phyloP scores from a whole-genome alignment of 2,797 vertebrate species.

The Halcyon chelicuti region DNA sequence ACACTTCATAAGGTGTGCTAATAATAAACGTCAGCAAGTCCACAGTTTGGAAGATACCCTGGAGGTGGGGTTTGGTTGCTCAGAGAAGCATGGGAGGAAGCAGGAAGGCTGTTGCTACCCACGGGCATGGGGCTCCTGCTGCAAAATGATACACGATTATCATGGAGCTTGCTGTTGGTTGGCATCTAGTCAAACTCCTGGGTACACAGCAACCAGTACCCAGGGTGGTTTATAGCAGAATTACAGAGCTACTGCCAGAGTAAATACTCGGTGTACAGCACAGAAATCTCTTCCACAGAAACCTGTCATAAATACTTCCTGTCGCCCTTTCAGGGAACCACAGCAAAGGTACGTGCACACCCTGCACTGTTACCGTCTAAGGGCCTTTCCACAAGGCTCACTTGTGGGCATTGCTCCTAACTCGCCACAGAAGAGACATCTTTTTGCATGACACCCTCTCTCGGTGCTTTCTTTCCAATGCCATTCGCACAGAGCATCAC shows the following conservation, averaged over 20 bases:
- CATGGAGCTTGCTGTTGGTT: background rate
- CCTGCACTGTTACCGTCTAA: background rate
- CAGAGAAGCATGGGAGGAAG: background rate
- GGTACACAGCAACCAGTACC: conserved; percentile 6
- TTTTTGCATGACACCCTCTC: background rate
- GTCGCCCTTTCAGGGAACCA: accelerated
- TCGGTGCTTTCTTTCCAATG: background rate
- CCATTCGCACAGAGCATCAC: background rate
- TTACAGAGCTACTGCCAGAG: background rate
- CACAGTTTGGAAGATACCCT: background rate
- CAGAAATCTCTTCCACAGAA: background rate
- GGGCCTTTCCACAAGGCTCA: background rate
- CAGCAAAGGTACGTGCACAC: background rate
- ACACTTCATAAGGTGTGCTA: background rate
- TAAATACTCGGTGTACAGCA: background rate
- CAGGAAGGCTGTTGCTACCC: conserved; percentile 12
- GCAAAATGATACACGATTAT: background rate
- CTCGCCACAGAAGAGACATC: background rate
- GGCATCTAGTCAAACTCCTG: background rate
- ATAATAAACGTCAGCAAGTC: background rate
- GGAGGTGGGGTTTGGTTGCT: background rate
- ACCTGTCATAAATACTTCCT: background rate
- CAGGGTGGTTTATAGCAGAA: background rate
- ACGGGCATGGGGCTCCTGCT: background rate
- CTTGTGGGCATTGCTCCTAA: background rate